Base-by-base conservation (phyloP, 2,888 invertebrate genomes). In the Diplazon laetatorius region DNA sequence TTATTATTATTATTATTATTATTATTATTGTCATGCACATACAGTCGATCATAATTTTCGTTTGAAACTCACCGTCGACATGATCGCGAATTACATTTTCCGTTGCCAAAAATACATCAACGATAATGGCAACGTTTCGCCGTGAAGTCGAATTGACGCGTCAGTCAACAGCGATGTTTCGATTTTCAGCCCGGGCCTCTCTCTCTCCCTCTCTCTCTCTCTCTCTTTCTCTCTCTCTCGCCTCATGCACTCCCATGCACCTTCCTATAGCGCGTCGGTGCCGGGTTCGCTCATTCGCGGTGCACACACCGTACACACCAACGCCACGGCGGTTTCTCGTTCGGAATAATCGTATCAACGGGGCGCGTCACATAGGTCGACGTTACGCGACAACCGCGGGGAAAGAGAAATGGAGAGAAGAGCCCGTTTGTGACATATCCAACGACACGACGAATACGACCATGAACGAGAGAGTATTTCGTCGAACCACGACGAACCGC, bases 291-390 rank as follows among this genome's bases (percentile, higher is more conserved):
- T 14, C 35, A 12, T 18, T 37, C 39, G 44, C 44, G 20, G 8
- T 5, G 14, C 60, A 44, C 30, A 46, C 44, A 44, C 9, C 30
- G n/a, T n/a, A n/a, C n/a, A n/a, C n/a, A n/a, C n/a, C n/a, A n/a
- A n/a, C n/a, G n/a, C n/a, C n/a, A n/a, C n/a, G n/a, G 10, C 46
- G 46, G 62, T 46, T 46, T 42, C 62, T 25, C 44, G 46, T 63
- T 30, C 30, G 62, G 30, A 63, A 63, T 63, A 63, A 63, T 44
- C 62, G 30, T 46, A 63, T 63, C 62, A 42, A n/a, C n/a, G n/a
- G 4, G 30, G 46, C 12, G 46, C 30, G 62, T 63, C 62, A 63
- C 46, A 42, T 30, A 39, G 30, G 62, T 63, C 62, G 62, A 63
- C 16, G 30, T 46, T 18, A 63, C 30, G 25, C 46, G 30, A n/a